Conservation (phyloP, 2,113 vertebrate genomes). For the Gobius niger region DNA sequence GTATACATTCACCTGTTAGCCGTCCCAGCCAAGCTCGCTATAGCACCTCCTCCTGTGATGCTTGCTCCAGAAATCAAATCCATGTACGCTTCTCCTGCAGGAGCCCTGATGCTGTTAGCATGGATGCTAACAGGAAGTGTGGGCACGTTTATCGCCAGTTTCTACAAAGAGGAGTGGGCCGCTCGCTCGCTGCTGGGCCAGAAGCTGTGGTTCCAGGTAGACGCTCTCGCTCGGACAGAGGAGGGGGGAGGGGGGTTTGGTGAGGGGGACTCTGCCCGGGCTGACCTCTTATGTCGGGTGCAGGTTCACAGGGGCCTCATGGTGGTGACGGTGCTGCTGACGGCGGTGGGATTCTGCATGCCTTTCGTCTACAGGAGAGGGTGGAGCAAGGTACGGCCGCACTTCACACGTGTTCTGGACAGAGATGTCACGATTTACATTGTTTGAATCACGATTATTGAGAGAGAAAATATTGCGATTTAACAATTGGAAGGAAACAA, state of each 20-base stretch:
- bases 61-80: no score
- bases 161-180: conserved; percentile 85
- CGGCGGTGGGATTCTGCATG: conserved; percentile 77
- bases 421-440: no score
- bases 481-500: no score
- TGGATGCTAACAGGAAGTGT: conserved; percentile 84
- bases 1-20: no score
- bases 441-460: no score
- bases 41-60: no score
- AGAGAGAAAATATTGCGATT: no score
- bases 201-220: conserved; percentile 85
- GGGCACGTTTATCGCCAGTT: conserved; percentile 82
- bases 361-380: conserved; percentile 84
- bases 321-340: conserved; percentile 76
- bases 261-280: not conserved
- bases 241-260: not conserved
- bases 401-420: not conserved
- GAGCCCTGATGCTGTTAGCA: conserved; percentile 82
- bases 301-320: conserved; percentile 85
- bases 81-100: conserved; percentile 50
- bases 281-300: conserved; percentile 10
- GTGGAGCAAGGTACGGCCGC: conserved; percentile 77
- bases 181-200: conserved; percentile 75
- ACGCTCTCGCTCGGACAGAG: conserved; percentile 5
- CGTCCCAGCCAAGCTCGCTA: no score